Evolutionary conservation across 2,797 vertebrate species (phyloP), one percentile per base, ranked within the genome.

Genomic region (Poeciliopsis presidionis): DNA sequence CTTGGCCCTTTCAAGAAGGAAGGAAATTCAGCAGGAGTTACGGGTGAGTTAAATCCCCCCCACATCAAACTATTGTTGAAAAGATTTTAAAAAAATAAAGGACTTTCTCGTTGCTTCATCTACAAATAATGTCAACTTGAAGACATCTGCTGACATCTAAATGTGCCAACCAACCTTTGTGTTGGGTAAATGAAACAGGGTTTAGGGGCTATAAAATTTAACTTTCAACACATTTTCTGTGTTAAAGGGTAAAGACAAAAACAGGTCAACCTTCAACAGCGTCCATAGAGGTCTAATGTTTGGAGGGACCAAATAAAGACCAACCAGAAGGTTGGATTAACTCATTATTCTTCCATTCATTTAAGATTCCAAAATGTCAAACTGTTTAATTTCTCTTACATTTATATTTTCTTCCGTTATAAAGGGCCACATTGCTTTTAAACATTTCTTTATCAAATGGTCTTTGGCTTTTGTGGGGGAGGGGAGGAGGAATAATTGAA

Each of bases 401-500:
- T 39, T 33, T 11, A 67, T 41, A 47, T 53, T 39, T 41, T 75
- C 2, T 3, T n/a, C 36, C 11, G 39, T 22, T 14, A n/a, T 13
- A 67, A 73, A 77, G 45, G 30, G 28, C 46, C 43, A 7, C 28
- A 63, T 74, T 43, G 69, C 28, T 25, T 45, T 71, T 33, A 76
- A 70, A 36, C 18, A 20, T 8, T 22, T 76, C 74, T 41, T 45
- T 28, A 25, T 25, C 65, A 13, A 51, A 43, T 22, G 16, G 47
- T 63, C 69, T 20, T 33, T 30, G 3, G 14, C 65, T 14, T 41
- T 5, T 46, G 25, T 5, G 7, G 9, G 33, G 41, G 5, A n/a
- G 49, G 4, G 36, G 36, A 5, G 14, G 18, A 71, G 2, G 20
- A 73, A 63, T 9, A 18, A 72, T 12, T 7, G 18, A 73, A 78